Evolutionary conservation across 2,113 vertebrate species (phyloP), one percentile per base, ranked within the genome.

Genomic region (Crotophaga sulcirostris): DNA sequence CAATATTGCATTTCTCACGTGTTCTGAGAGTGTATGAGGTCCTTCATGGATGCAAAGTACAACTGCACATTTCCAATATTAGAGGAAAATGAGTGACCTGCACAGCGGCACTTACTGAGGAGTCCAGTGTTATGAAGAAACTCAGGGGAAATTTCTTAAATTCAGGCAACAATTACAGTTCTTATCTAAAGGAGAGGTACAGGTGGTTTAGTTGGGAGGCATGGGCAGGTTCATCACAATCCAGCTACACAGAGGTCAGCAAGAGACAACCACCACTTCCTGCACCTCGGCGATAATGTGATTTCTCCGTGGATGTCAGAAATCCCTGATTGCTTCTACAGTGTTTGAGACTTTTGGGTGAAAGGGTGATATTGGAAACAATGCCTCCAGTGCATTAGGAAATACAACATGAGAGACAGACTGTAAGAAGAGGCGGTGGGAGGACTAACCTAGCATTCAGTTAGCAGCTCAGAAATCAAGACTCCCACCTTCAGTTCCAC

Each of bases 21-120:
- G 33, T 79, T 8, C n/a, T 49, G 54, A 29, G 17, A 11, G 11
- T 7, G 10, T 44, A 25, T 0, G 1, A 44, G 6, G 6, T 40
- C 79, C 34, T 5, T 6, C 78, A 18, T 2, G 3, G 64, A 11
- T 17, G 28, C 14, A 21, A 19, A 0, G 3, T 16, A 62, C n/a
- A 70, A 33, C 25, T 0, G 0, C 52, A 60, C 2, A 2, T 47
- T 45, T n/a, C 81, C 3, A 0, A 1, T 6, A 4, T 4, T 20
- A 24, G 25, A 76, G 63, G n/a, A 25, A 16, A 51, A 70, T 6
- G 38, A 45, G 56, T 6, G n/a, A 36, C 9, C 63, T 51, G 51
- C n/a, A 6, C 42, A 28, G 29, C 1, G 2, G 63, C 16, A 2
- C 33, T 82, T 47, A 26, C n/a, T 31, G 16, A 60, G 45, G 28